These are phyloP conservation scores for Sciurus niger DNA, from an alignment of 2,113 vertebrate species.

Conservation along the genomic window DNA sequence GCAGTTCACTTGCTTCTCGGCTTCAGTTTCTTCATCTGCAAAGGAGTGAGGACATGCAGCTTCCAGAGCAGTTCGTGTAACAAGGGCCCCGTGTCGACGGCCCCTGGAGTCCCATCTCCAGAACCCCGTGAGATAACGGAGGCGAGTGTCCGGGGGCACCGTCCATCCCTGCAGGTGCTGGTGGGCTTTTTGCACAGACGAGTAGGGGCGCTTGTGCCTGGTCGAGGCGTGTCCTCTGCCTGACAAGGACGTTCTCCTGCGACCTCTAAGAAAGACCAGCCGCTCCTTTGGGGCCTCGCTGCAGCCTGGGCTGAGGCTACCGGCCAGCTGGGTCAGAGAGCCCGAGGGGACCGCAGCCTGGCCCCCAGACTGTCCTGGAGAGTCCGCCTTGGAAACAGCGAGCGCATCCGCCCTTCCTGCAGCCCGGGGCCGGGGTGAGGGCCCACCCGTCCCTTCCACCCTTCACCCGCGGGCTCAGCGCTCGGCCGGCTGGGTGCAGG, in stretches of 20 bases:
- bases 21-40: not conserved
- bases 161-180: accelerated
- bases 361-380: too few relatives aligned
- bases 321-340: accelerated
- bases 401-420: too few relatives aligned
- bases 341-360: not conserved
- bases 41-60: accelerated
- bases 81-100: not conserved
- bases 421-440: too few relatives aligned
- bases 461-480: too few relatives aligned
- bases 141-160: accelerated
- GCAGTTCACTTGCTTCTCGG: not conserved
- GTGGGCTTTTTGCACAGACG: too few relatives aligned
- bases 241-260: not conserved
- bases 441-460: too few relatives aligned
- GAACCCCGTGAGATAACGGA: accelerated
- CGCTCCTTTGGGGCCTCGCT: accelerated
- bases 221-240: not conserved
- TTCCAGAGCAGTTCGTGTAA: not conserved
- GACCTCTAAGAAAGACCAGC: too few relatives aligned
- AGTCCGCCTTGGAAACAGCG: accelerated
- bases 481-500: too few relatives aligned
- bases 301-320: accelerated
- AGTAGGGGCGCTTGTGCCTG: too few relatives aligned
- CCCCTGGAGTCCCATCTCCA: accelerated